Percentiles rank a stretch among this genome's conserved stretches.
These are phyloP conservation scores for Enteromius unitaeniatus DNA, from an alignment of 2,797 vertebrate species.

Conservation along the genomic window DNA sequence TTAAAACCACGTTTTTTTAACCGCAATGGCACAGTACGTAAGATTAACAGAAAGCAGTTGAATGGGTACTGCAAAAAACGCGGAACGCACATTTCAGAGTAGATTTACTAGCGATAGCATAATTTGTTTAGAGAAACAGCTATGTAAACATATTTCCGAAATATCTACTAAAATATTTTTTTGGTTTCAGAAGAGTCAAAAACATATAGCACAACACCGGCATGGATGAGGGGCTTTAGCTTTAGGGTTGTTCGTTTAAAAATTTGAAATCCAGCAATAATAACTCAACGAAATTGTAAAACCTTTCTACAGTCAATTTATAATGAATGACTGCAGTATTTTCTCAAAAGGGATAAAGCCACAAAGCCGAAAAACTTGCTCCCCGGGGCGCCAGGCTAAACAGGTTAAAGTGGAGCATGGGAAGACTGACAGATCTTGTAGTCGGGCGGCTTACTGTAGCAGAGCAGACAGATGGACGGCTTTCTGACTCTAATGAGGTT, in stretches of 20 bases:
- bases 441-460: background rate
- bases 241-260: background rate
- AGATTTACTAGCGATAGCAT: too few species aligned
- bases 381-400: background rate
- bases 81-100: too few species aligned
- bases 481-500: slow-evolving; percentile 40
- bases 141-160: too few species aligned
- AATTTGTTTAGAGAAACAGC: too few species aligned
- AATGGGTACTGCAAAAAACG: too few species aligned
- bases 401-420: background rate
- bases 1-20: too few species aligned
- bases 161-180: too few species aligned
- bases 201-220: too few species aligned
- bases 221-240: background rate
- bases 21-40: too few species aligned
- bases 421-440: background rate
- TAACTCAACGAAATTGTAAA: background rate
- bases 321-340: background rate
- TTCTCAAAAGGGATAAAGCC: background rate
- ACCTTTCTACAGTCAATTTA: background rate
- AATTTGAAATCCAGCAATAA: background rate
- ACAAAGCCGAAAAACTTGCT: background rate
- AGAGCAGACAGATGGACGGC: slow-evolving; percentile 26
- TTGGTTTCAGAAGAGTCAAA: too few species aligned
- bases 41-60: too few species aligned